Evolutionary conservation across 2,797 vertebrate genomes (phyloP).

Genomic region (Brotula barbata): DNA sequence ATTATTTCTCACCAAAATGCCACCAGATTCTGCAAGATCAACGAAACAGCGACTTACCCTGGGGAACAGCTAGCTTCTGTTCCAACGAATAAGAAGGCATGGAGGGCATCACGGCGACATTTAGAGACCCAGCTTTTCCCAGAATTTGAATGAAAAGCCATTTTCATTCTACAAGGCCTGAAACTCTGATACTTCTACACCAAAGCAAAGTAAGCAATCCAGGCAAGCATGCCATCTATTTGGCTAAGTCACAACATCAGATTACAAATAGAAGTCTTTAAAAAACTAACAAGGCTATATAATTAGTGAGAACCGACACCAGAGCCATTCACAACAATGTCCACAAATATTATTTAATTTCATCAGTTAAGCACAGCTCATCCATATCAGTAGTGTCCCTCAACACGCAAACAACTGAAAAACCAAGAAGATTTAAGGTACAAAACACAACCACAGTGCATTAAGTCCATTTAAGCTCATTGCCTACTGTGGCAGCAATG

Average conservation of each 20-base stretch:
- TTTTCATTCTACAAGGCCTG: slow-evolving; percentile 1
- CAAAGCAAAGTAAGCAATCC: slow-evolving; percentile 22
- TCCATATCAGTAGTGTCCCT: background rate
- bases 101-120: slow-evolving; percentile 46
- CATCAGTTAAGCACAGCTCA: background rate
- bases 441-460: background rate
- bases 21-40: slow-evolving; percentile 54
- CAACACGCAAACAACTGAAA: background rate
- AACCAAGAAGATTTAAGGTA: background rate
- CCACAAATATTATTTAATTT: background rate
- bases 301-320: background rate
- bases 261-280: background rate
- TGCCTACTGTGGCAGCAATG: background rate
- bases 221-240: too few relatives aligned
- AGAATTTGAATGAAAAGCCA: slow-evolving; percentile 43
- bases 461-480: background rate
- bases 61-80: slow-evolving; percentile 20
- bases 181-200: slow-evolving; percentile 7
- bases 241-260: background rate
- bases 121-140: slow-evolving; percentile 31
- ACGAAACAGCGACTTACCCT: slow-evolving; percentile 27
- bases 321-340: background rate
- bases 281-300: background rate
- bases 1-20: slow-evolving; percentile 67
- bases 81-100: slow-evolving; percentile 8